Evolutionary conservation across 2,888 invertebrate species (phyloP).

Genomic region (Saturnia japonica): DNA sequence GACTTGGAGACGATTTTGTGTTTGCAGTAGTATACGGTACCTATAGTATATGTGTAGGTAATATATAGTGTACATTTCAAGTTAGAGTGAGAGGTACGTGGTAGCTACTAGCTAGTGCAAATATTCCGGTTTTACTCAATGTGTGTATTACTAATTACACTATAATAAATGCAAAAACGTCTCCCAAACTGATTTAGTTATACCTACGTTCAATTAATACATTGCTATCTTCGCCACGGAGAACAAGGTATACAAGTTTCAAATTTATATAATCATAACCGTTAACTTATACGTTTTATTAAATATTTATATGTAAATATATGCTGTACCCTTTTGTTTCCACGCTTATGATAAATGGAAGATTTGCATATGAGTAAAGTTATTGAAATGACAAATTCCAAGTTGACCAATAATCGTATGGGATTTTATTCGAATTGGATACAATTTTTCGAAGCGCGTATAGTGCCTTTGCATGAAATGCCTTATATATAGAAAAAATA

Average conservation of each 20-base stretch:
- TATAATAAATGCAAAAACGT: too few species aligned
- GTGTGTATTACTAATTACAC: too few species aligned
- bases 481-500: constrained; percentile 18
- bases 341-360: neutral
- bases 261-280: too few species aligned
- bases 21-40: too few species aligned
- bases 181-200: too few species aligned
- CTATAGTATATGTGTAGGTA: too few species aligned
- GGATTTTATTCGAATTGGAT: constrained; percentile 16
- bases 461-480: constrained; percentile 25
- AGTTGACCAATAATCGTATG: neutral
- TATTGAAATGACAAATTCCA: neutral
- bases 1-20: too few species aligned
- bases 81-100: too few species aligned
- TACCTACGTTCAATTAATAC: neutral
- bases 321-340: neutral
- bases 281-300: too few species aligned
- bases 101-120: too few species aligned
- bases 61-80: too few species aligned
- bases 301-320: neutral
- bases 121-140: too few species aligned
- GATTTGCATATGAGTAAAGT: neutral
- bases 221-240: neutral
- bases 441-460: constrained; percentile 17
- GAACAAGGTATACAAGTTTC: neutral